Percentiles rank a stretch among this genome's conserved stretches.
phyloP scores from a whole-genome alignment of 1,140 invertebrate genomes.

The Temnothorax longispinosus region DNA sequence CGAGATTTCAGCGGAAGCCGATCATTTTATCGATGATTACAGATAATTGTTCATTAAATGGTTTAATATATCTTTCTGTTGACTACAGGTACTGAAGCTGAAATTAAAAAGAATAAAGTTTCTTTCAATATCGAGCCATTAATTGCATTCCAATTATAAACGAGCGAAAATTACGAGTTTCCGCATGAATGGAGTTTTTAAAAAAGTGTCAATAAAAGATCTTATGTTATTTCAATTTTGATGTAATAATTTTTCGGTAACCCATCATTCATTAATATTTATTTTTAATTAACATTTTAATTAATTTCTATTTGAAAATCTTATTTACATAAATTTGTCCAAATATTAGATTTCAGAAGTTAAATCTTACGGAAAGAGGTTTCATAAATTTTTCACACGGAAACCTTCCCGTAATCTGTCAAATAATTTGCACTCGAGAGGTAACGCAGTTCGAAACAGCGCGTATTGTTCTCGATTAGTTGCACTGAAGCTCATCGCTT shows the following conservation, averaged over 20 bases:
- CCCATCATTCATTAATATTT: neutral
- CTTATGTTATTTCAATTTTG: neutral
- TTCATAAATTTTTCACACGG: neutral
- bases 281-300: slow-evolving; percentile 2
- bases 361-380: neutral
- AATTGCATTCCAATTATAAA: slow-evolving; percentile 4
- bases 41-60: slow-evolving; percentile 14
- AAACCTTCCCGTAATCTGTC: neutral
- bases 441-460: neutral
- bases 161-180: neutral
- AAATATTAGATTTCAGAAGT: neutral
- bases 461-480: slow-evolving; percentile 29
- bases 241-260: neutral
- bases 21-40: slow-evolving; percentile 10
- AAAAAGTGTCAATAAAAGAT: neutral
- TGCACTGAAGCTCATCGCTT: neutral
- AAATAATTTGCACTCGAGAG: neutral
- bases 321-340: neutral
- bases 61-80: neutral
- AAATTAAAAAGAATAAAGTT: neutral
- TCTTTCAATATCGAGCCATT: neutral
- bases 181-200: neutral
- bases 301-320: neutral
- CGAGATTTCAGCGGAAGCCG: neutral
- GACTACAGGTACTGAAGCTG: neutral